Base-by-base conservation (phyloP, 2,888 invertebrate species). In the Oegoconia quadripuncta region DNA sequence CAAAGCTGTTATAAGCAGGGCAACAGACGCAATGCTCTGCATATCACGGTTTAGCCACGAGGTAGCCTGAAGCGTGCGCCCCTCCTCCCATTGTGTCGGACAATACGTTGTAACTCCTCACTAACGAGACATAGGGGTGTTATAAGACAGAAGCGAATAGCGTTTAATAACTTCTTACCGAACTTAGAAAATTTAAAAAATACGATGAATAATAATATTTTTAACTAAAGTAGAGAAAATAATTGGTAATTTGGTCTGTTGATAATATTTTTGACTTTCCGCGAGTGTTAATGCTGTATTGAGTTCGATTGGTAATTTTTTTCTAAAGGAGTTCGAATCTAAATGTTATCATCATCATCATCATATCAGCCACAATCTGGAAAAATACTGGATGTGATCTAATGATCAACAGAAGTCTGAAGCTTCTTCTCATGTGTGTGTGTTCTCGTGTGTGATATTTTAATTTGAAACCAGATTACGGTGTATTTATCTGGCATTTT, bases 71-170 rank as follows among this genome's bases (percentile, higher is more conserved):
- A 62, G 74, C 62, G 74, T 61, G 44, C 46, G 52, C 62, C 55
- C 78, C 84, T 75, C 83, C 86, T 63, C 50, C 84, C 77, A 84
- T 87, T 86, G 86, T 87, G 55, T 66, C 50, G 52, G 60, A 84
- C 82, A 84, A 84, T 84, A 50, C 74, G 74, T 64, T 76, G 82
- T 84, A 83, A 83, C 84, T 83, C 58, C 75, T 78, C 64, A 59
- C 83, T 84, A 83, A 83, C 83, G 74, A 84, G 83, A 74, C 55
- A 53, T 53, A 46, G 37, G 37, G 27, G 36, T 37, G 54, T 51
- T 34, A 3, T 40, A 66, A 61, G 45, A 37, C 15, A 56, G 26
- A 39, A 51, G 50, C 39, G 40, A 38, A 17, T 0, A 22, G 22
- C 22, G 22, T 9, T 22, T 4, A 22, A 2, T 22, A n/a, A n/a